phyloP scores from a whole-genome alignment of 2,888 invertebrate genomes.

The Drosophila falleni region DNA sequence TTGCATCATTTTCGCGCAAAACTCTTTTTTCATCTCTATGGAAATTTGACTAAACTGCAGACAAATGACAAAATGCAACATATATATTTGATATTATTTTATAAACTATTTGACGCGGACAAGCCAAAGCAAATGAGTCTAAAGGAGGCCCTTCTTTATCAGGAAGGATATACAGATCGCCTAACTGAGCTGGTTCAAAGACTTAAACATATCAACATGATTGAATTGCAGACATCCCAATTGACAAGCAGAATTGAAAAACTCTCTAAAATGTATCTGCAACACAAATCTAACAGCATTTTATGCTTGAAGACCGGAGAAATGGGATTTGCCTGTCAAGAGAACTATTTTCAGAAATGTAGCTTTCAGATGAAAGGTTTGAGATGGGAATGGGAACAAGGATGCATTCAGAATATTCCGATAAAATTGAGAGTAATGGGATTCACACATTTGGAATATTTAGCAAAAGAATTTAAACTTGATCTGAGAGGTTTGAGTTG shows the following conservation, averaged over 20 bases:
- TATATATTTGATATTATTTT: conserved; percentile 24
- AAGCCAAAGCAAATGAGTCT: not conserved
- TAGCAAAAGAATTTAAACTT: not conserved
- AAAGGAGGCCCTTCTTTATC: not conserved
- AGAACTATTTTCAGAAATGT: not conserved
- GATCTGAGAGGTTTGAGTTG: not conserved
- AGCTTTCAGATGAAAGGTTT: not conserved
- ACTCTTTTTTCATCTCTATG: conserved; percentile 42
- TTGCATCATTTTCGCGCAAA: conserved; percentile 18
- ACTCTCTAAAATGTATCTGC: not conserved
- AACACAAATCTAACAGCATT: not conserved
- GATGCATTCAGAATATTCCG: not conserved
- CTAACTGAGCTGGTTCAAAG: conserved; percentile 12
- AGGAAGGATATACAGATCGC: conserved; percentile 9
- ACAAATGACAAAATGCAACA: conserved; percentile 1
- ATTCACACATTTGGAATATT: not conserved
- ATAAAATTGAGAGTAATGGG: not conserved
- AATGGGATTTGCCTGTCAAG: not conserved
- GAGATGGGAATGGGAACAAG: not conserved
- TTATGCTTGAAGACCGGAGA: too few relatives aligned
- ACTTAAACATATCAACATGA: not conserved
- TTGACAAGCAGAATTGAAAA: not conserved
- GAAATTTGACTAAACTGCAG: conserved; percentile 24
- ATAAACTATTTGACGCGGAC: conserved; percentile 21
- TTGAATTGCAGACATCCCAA: not conserved